Base-by-base conservation (phyloP, 2,113 vertebrate genomes). In the Urocolius indicus region DNA sequence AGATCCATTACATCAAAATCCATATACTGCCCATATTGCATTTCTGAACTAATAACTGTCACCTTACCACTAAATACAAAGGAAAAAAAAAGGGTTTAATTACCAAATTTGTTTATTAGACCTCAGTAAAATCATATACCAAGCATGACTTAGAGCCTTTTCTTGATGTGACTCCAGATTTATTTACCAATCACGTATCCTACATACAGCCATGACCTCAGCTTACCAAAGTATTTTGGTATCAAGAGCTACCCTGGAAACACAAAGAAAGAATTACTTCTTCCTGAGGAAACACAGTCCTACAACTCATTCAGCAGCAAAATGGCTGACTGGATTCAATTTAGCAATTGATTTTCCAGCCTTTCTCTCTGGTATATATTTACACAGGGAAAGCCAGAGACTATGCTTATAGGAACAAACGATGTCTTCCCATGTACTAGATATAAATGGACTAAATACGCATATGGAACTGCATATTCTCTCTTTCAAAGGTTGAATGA, bases 1-100 rank as follows among this genome's bases (percentile, higher is more conserved):
- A 11, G 48, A 73, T 4, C 45, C 10, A 2, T 7, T 23, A 11
- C 4, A 21, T 46, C 20, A 59, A 18, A 84, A 69, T 27, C 30
- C 13, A 16, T 13, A 34, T 13, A 8, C 15, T 34, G 10, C 43
- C 41, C 15, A 8, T 26, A 5, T 1, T 1, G 2, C 7, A 30
- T 66, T 88, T 81, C 43, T 51, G 51, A 75, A 61, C 11, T 21
- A 45, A 4, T 18, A 43, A 26, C 30, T 20, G 6, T 8, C 49
- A 41, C 13, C 34, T 89, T 59, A 58, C 2, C 43, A 73, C 9
- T 67, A 66, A 43, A 41, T 41, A 12, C 38, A 41, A 63, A 18
- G 10, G 0, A 2, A 30, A 38, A 58, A 5, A 69, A 51, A 63
- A 49, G 0, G 11, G 8, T 9, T 81, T 59, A 16, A 68, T 55